phyloP scores from a whole-genome alignment of 2,888 invertebrate species.

The Brachyptera putata region DNA sequence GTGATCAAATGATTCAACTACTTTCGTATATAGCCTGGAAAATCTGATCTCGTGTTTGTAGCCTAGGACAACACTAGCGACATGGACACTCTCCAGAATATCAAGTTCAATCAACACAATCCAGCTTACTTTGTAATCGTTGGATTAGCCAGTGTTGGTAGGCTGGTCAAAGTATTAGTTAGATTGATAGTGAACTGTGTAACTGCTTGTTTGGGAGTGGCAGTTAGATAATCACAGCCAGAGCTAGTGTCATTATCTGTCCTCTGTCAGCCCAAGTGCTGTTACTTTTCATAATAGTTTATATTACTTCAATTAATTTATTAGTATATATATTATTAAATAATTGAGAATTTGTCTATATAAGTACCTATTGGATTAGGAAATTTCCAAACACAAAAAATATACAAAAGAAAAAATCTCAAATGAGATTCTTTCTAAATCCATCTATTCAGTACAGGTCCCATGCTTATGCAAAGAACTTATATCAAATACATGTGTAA shows the following conservation, averaged over 20 bases:
- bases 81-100: background rate
- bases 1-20: background rate
- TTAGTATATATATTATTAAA: slow-evolving; percentile 32
- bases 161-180: too few species aligned
- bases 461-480: background rate
- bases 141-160: too few species aligned
- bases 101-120: background rate
- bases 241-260: slow-evolving; percentile 31
- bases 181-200: background rate
- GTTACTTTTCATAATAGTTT: slow-evolving; percentile 31
- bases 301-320: slow-evolving; percentile 32
- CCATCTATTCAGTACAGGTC: slow-evolving; percentile 8
- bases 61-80: background rate
- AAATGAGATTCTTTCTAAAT: slow-evolving; percentile 8
- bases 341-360: slow-evolving; percentile 34
- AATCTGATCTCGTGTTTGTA: background rate
- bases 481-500: slow-evolving; percentile 15
- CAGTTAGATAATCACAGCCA: slow-evolving; percentile 39
- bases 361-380: slow-evolving; percentile 25
- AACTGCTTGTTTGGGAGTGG: slow-evolving; percentile 29
- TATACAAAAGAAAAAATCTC: slow-evolving; percentile 28
- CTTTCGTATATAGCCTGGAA: slow-evolving; percentile 14
- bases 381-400: slow-evolving; percentile 31
- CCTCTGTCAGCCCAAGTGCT: slow-evolving; percentile 34
- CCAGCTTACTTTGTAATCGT: too few species aligned